Conservation (phyloP, 2,797 vertebrate species). For the Cuculus canorus region DNA sequence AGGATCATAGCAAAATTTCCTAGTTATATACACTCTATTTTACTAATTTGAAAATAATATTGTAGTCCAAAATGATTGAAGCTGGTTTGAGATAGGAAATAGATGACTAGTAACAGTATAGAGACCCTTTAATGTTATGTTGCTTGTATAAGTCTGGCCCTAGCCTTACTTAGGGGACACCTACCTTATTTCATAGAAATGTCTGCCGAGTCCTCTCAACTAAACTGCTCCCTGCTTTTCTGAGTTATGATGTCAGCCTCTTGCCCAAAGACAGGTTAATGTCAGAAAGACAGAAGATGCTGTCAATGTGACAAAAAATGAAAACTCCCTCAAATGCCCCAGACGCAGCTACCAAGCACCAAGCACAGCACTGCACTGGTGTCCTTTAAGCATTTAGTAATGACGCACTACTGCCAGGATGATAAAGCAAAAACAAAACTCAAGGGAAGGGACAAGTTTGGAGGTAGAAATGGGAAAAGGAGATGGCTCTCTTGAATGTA, state of each 20-base stretch:
- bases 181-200: neutral
- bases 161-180: neutral
- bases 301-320: neutral
- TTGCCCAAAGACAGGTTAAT: neutral
- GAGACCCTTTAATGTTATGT: neutral
- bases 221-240: neutral
- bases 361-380: neutral
- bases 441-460: neutral
- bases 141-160: neutral
- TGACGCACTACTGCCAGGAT: neutral
- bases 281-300: neutral
- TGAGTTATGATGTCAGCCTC: neutral
- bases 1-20: neutral
- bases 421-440: neutral
- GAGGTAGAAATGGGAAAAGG: neutral
- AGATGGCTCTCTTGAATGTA: neutral
- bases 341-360: neutral
- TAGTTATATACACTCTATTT: neutral
- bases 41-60: neutral
- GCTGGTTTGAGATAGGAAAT: neutral
- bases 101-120: neutral
- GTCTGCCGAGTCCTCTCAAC: neutral
- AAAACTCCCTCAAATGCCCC: accelerated
- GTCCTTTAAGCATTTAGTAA: neutral
- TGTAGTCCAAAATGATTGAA: neutral